phyloP scores from a whole-genome alignment of 2,113 vertebrate species.

The Phylloscopus whistleri region DNA sequence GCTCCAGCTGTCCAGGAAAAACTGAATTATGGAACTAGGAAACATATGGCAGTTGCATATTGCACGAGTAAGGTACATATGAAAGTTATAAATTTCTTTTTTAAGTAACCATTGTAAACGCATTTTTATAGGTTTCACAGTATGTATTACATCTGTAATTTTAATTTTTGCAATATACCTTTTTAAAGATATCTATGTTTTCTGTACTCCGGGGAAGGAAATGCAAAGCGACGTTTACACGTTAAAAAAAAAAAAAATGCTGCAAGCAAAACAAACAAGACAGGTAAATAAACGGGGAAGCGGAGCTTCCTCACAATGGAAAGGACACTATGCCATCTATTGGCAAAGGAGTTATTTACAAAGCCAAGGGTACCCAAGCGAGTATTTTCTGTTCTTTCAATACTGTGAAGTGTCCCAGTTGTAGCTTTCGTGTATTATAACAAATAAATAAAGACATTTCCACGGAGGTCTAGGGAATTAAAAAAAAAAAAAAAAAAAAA shows the following conservation, averaged over 20 bases:
- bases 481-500: too few relatives aligned
- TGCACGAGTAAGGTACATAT: constrained; percentile 77
- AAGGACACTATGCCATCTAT: constrained; percentile 71
- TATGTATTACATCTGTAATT: constrained; percentile 79
- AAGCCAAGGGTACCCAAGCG: background rate
- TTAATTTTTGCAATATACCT: constrained; percentile 76
- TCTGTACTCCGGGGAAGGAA: constrained; percentile 43
- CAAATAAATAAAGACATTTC: background rate
- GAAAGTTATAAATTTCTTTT: constrained; percentile 83
- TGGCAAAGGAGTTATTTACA: constrained; percentile 64
- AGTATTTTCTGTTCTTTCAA: background rate
- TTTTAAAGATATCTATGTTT: constrained; percentile 70
- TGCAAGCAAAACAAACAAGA: constrained; percentile 28
- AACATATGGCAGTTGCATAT: constrained; percentile 79
- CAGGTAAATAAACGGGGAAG: constrained; percentile 46
- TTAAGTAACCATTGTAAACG: constrained; percentile 80
- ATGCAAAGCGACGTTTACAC: constrained; percentile 41
- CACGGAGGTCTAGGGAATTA: background rate
- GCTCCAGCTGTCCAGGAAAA: constrained; percentile 80
- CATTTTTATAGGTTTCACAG: constrained; percentile 79
- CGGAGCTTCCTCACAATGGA: constrained; percentile 30
- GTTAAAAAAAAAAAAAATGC: background rate
- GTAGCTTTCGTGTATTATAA: background rate
- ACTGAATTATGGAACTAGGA: constrained; percentile 79
- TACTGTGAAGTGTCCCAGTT: background rate